A percentile compares a stretch with the other conserved stretches of the same genome.
Evolutionary conservation across 2,113 vertebrate genomes (phyloP).

Genomic region (Physeter macrocephalus): DNA sequence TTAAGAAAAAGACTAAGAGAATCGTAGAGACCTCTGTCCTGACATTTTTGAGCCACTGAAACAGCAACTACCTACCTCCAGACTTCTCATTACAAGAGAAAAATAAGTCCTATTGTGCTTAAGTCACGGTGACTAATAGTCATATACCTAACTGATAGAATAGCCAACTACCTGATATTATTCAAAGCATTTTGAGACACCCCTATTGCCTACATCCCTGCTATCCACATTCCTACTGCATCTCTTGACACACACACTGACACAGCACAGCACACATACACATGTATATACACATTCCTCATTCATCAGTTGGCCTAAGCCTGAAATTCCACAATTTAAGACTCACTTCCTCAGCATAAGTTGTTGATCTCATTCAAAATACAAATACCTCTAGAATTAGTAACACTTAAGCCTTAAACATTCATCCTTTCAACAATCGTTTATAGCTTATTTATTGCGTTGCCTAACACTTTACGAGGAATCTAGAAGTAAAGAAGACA

Average conservation of each 20-base stretch:
- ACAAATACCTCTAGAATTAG: not conserved
- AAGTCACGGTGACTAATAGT: not conserved
- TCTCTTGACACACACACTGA: not conserved
- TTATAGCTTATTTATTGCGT: not conserved
- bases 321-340: not conserved
- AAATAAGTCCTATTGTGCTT: not conserved
- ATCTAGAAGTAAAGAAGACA: not conserved
- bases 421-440: not conserved
- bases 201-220: not conserved
- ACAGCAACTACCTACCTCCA: not conserved
- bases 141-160: not conserved
- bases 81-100: not conserved
- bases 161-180: not conserved
- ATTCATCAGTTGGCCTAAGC: not conserved
- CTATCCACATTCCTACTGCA: not conserved
- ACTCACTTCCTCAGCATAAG: not conserved
- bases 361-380: slow-evolving; percentile 22
- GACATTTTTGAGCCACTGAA: not conserved
- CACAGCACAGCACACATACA: not conserved
- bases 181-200: not conserved
- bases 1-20: not conserved
- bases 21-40: not conserved
- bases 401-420: not conserved
- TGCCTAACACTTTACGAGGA: not conserved
- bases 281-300: not conserved